These are phyloP conservation scores for Sialia sialis DNA, from an alignment of 2,113 vertebrate species.

Conservation along the genomic window DNA sequence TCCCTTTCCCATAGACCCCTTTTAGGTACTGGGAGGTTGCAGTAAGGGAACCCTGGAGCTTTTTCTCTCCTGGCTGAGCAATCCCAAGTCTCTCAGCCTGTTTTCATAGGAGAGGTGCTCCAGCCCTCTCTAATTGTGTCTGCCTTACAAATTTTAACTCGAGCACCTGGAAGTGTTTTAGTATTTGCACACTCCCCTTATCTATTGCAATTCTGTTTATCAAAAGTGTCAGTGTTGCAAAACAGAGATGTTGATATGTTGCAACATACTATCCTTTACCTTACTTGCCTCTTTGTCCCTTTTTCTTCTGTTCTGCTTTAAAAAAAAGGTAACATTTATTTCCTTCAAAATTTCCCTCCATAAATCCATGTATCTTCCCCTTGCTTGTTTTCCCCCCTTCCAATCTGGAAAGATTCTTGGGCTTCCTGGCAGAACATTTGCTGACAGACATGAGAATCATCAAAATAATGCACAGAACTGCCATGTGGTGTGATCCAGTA, in stretches of 20 bases:
- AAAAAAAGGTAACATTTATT: not conserved
- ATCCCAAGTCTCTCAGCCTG: not conserved
- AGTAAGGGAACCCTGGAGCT: not conserved
- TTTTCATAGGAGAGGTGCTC: not conserved
- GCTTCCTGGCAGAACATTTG: not conserved
- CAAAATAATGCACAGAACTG: not conserved
- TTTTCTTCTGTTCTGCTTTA: not conserved
- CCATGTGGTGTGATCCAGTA: not conserved
- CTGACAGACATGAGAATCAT: not conserved
- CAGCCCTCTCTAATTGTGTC: not conserved
- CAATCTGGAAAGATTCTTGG: not conserved
- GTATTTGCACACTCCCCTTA: not conserved
- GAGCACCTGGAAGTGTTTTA: not conserved
- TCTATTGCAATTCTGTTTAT: not conserved
- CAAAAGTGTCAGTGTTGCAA: not conserved
- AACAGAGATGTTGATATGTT: not conserved
- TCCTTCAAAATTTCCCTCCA: not conserved
- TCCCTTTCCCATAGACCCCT: not conserved
- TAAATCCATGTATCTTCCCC: not conserved
- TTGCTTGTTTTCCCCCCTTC: fast-evolving
- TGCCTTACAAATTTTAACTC: not conserved
- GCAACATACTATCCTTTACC: not conserved
- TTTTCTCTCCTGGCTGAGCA: not conserved
- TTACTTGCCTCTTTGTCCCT: not conserved
- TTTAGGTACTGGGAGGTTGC: not conserved